Evolutionary conservation across 2,888 invertebrate genomes (phyloP), one percentile per base, ranked within the genome.

Genomic region (Cabera pusaria): DNA sequence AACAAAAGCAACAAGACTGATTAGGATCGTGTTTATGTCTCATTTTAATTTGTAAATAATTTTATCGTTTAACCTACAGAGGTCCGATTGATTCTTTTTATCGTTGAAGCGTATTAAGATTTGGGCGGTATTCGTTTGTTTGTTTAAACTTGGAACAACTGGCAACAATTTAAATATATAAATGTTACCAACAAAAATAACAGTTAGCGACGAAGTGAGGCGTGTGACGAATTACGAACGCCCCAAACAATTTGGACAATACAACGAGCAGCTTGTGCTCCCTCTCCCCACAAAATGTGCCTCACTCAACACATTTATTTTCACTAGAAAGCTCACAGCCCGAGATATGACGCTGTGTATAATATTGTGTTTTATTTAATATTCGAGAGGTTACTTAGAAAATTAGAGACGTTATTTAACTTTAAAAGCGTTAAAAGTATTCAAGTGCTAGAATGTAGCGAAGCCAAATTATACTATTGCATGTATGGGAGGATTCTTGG

Each of bases 211-310:
- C 57, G 64, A 65, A 69, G 59, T 62, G 71, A 70, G 63, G 71
- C 74, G 65, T 71, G 72, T 65, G 68, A 69, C 65, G 70, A 76
- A 76, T 80, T 80, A 77, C 73, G 64, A 72, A 76, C 72, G 72
- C 74, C 69, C 64, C 69, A 64, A 73, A 72, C 78, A 72, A 74
- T 75, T 78, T 72, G 64, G 64, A 79, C 77, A 77, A 75, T 74
- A 68, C 66, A 64, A 52, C 44, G 59, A 65, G 58, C 64, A 68
- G 72, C 64, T 68, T 65, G 49, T 27, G 55, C 62, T 55, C 64
- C 70, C 56, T 50, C 65, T 57, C 60, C 66, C 63, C 65, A 59
- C 64, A 55, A 60, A 56, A 60, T 56, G 54, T 59, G 59, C 56
- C 56, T 55, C 63, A 56, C 58, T 63, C 61, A 59, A 65, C 65